A percentile compares a stretch with the other conserved stretches of the same genome.
Conservation (phyloP, 2,797 vertebrate genomes). For the Myotis daubentonii region DNA sequence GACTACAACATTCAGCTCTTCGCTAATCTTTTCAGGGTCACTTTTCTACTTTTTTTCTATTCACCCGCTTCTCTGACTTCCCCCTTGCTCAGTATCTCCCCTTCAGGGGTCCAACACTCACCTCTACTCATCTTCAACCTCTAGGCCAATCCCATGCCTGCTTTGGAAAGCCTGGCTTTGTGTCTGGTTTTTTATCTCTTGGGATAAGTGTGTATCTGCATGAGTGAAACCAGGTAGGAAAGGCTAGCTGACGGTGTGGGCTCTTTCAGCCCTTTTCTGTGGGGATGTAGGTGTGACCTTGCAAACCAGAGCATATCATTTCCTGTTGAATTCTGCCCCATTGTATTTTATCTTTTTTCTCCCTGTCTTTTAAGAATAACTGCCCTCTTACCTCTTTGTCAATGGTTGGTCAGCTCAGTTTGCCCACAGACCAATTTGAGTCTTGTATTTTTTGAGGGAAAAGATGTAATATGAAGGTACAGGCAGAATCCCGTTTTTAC, state of each 20-base stretch:
- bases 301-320: neutral
- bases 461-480: neutral
- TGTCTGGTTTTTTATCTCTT: neutral
- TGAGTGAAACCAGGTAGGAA: neutral
- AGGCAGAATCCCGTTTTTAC: slow-evolving; percentile 33
- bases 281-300: neutral
- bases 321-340: neutral
- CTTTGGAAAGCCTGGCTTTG: neutral
- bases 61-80: neutral
- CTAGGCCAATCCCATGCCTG: neutral
- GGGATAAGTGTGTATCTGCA: neutral
- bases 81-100: neutral
- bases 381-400: neutral
- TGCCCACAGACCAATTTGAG: neutral
- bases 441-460: neutral
- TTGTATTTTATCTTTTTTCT: neutral
- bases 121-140: neutral
- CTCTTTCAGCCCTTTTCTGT: neutral
- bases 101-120: neutral
- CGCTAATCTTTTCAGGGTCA: neutral
- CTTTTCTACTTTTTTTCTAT: neutral
- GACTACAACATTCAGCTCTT: neutral
- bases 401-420: neutral
- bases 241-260: neutral
- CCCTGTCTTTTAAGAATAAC: neutral